Base-by-base conservation (phyloP, 1,140 invertebrate species). In the Sogatella furcifera region DNA sequence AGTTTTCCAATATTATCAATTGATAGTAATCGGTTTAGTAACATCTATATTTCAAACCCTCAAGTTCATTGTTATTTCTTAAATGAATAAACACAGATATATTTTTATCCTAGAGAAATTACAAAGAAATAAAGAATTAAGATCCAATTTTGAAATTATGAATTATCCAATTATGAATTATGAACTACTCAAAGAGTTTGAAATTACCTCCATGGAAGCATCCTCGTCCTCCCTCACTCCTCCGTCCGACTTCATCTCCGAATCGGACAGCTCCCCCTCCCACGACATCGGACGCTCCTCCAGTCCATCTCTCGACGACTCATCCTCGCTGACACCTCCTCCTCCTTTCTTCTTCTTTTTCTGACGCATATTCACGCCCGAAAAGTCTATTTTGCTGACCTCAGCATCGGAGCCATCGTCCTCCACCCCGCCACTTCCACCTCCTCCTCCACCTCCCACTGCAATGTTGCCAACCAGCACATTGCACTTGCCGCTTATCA, bases 191-290 rank as follows among this genome's bases (percentile, higher is more conserved):
- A n/a, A n/a, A n/a, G n/a, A n/a, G n/a, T n/a, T n/a, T n/a, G n/a
- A n/a, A n/a, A n/a, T n/a, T 31, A 57, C 76, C 61, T 78, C 76
- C 76, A 78, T 78, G 3, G 74, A 77, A 1, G 71, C 77, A 62
- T 79, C 77, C 46, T 78, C 61, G 64, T 67, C 69, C 31, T 64
- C 62, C 63, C 68, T 70, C 38, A 77, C 76, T 62, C 2, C 24
- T 4, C 2, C 24, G 24, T 28, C 24, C 24, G 74, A 76, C 68
- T 76, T 75, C 76, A 80, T 77, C 69, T 84, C 83, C 57, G 81
- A 79, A 67, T 93, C 90, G 1, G 89, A 92, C 0, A 93, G 75
- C 72, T 92, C 90, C 14, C 90, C 90, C 71, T 93, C 90, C 90
- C 90, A 92, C 2, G 89, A 92, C 90, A 93, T 93, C 14, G 90